Base-by-base conservation (phyloP, 2,888 invertebrate species). In the Rhynchonema sp. region DNA sequence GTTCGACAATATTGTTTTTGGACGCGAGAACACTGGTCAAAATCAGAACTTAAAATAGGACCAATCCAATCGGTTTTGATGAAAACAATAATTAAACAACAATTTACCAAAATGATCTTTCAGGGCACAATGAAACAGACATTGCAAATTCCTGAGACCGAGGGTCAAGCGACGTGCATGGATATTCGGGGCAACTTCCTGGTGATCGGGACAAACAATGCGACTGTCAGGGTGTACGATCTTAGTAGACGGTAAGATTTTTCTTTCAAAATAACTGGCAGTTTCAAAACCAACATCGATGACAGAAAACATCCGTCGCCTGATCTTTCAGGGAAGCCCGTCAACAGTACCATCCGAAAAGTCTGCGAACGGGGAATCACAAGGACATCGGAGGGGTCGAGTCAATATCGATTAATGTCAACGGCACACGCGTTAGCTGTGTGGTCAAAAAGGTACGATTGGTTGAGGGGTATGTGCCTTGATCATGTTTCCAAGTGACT, bases 201-300 rank as follows among this genome's bases (percentile, higher is more conserved):
- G 61, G 85, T 86, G 0, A 82, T 89, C 22, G 87, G 86, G 52
- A 90, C 92, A 2, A 82, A 87, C 73, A 84, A 85, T 69, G 92
- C 92, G 1, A 84, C 83, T 65, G 75, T 98, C 1, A 88, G 89
- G 76, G 79, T 92, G 49, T 94, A 86, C 77, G 89, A 96, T 75
- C 79, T 96, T n/a, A 82, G 84, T 1, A 82, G 87, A 64, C 83
- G 80, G 79, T 79, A 65, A 64, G 64, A 13, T 26, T 53, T 25
- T 38, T 38, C 38, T 13, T 6, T 17, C 6, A 17, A 6, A 38
- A 38, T 6, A 38, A 38, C 17, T 38, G 38, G 38, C 6, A 6
- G 38, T 38, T 6, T 38, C 38, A 17, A 38, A 38, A 38, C 38
- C 38, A 17, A 38, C 17, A 13, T 13, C 38, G 38, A 38, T 38